These are phyloP conservation scores for Digitonthophagus gazella DNA, from an alignment of 2,888 invertebrate species.

Conservation along the genomic window DNA sequence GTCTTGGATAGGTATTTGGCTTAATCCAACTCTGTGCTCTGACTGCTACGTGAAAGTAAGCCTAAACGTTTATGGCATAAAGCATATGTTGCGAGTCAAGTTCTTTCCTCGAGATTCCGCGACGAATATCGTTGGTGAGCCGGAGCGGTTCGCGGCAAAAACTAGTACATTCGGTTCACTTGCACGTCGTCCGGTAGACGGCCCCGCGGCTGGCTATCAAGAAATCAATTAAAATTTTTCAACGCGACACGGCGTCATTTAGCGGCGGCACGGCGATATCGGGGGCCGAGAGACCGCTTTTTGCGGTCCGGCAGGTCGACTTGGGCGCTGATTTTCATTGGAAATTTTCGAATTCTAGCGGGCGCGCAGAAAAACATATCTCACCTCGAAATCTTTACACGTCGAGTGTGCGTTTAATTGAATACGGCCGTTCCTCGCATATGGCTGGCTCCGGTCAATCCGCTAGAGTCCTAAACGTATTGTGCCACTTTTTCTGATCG, in stretches of 20 bases:
- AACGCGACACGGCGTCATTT: constrained; percentile 16
- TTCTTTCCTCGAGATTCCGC: constrained; percentile 32
- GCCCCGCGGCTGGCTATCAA: constrained; percentile 8
- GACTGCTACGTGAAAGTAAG: constrained; percentile 17
- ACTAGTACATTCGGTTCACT: constrained; percentile 19
- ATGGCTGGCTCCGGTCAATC: neutral
- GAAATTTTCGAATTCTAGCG: constrained; percentile 14
- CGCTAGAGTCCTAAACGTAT: neutral
- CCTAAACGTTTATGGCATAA: constrained; percentile 27
- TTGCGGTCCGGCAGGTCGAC: neutral
- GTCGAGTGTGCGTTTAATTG: constrained; percentile 11
- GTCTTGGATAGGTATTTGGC: neutral
- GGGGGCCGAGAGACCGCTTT: neutral
- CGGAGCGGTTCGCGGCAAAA: constrained; percentile 39
- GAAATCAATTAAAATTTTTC: constrained; percentile 18
- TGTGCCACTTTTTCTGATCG: neutral
- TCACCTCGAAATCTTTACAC: constrained; percentile 14
- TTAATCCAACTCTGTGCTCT: neutral
- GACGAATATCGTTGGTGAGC: constrained; percentile 26
- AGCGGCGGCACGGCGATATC: constrained; percentile 3
- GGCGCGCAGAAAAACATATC: constrained; percentile 11
- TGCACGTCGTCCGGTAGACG: constrained; percentile 4
- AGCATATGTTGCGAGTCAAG: constrained; percentile 35
- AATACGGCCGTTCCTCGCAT: constrained; percentile 8
- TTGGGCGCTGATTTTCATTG: constrained; percentile 13